These are phyloP conservation scores for Aythya fuligula DNA, from an alignment of 2,797 vertebrate species.

Conservation along the genomic window DNA sequence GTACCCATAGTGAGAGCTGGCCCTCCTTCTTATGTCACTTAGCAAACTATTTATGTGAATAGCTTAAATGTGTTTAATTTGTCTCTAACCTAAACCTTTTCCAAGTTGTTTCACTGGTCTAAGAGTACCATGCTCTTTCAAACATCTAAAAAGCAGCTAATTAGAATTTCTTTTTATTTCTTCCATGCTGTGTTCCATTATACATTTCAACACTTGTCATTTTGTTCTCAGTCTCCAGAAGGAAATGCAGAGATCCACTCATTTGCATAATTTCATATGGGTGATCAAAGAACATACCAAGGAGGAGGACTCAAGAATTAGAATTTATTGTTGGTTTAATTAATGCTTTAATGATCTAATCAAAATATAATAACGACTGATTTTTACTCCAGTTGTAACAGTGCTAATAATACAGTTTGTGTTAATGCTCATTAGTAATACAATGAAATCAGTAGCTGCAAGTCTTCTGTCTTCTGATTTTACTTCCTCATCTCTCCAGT, in stretches of 20 bases:
- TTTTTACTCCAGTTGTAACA: not conserved
- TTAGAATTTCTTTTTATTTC: not conserved
- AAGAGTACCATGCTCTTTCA: not conserved
- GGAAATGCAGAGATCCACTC: not conserved
- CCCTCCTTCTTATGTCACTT: not conserved
- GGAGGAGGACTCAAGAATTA: not conserved
- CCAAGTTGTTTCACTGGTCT: fast-evolving
- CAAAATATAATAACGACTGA: not conserved
- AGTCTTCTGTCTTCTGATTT: not conserved
- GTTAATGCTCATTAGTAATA: not conserved
- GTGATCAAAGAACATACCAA: not conserved
- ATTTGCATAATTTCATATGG: not conserved
- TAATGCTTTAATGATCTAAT: not conserved
- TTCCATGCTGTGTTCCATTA: not conserved
- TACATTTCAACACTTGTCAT: not conserved
- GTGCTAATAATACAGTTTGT: not conserved
- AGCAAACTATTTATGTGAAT: not conserved
- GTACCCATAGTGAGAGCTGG: not conserved
- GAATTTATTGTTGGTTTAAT: not conserved
- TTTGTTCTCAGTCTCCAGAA: not conserved
- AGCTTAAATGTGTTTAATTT: not conserved
- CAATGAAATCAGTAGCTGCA: not conserved
- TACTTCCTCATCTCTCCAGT: not conserved
- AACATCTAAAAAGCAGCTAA: not conserved
- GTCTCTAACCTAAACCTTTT: not conserved